Conservation (phyloP, 2,113 vertebrate genomes). For the Nycticryphes semicollaris region DNA sequence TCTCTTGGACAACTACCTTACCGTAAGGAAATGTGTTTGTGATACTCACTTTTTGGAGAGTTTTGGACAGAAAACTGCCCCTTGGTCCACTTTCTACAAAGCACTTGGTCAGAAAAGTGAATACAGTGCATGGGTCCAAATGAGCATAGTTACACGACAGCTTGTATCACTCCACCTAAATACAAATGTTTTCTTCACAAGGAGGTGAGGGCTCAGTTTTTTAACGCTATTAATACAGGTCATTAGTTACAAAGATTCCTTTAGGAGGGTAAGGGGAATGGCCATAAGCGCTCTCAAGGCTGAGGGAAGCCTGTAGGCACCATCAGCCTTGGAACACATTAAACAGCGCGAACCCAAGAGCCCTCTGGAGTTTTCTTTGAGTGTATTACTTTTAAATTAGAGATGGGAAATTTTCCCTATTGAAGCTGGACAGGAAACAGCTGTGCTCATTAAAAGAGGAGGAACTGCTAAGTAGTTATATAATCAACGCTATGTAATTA, state of each 20-base stretch:
- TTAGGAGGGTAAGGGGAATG: background rate
- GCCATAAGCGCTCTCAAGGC: background rate
- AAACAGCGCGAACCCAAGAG: conserved; percentile 17
- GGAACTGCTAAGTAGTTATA: conserved; percentile 60
- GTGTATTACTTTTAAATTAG: conserved; percentile 66
- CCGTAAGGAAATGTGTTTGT: too few species aligned
- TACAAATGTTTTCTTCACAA: background rate
- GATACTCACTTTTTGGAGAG: background rate
- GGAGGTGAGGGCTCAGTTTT: background rate
- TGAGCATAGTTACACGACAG: background rate
- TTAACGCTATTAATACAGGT: conserved; percentile 22
- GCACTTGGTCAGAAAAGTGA: background rate
- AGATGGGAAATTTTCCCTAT: conserved; percentile 54
- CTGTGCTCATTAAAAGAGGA: conserved; percentile 72
- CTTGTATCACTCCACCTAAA: background rate
- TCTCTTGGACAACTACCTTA: background rate
- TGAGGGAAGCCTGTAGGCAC: conserved; percentile 11
- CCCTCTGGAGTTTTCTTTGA: conserved; percentile 60
- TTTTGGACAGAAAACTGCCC: background rate
- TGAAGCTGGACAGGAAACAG: conserved; percentile 72
- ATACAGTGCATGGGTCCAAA: background rate
- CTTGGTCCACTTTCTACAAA: background rate
- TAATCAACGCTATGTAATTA: conserved; percentile 71
- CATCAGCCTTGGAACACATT: background rate
- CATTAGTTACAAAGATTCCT: conserved; percentile 7